Evolutionary conservation across 1,140 invertebrate species (phyloP).

Genomic region (Caenorhabditis briggsae): DNA sequence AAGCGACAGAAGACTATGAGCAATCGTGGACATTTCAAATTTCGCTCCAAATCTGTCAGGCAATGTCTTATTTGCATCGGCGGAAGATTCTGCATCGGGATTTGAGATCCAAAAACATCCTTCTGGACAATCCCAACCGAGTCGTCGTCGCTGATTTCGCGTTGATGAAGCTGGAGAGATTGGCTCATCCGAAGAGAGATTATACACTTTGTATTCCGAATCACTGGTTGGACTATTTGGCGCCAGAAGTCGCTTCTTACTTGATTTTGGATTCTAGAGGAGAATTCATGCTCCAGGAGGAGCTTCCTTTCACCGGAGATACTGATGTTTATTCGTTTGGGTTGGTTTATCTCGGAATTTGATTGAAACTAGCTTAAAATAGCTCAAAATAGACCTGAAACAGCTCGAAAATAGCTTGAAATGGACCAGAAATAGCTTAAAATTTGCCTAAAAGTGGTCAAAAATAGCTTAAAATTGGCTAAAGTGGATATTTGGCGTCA

Average conservation of each 20-base stretch:
- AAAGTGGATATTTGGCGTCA: no score
- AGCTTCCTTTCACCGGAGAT: background rate
- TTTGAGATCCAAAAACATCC: slow-evolving; percentile 23
- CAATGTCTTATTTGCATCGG: slow-evolving; percentile 39
- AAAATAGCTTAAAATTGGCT: no score
- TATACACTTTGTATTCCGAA: slow-evolving; percentile 10
- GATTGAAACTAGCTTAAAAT: no score
- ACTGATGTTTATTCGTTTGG: slow-evolving; percentile 44
- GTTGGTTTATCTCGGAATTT: background rate
- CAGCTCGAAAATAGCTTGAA: no score
- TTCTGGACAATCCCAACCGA: slow-evolving; percentile 42
- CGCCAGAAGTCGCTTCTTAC: background rate
- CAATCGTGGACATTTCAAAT: slow-evolving; percentile 48
- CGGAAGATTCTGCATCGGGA: slow-evolving; percentile 23
- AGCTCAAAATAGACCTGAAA: no score
- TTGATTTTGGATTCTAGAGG: slow-evolving; percentile 13
- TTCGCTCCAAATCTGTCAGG: slow-evolving; percentile 31
- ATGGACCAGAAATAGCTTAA: no score
- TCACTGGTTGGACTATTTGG: slow-evolving; percentile 37
- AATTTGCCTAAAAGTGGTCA: no score
- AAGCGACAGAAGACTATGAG: background rate
- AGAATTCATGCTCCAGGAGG: background rate
- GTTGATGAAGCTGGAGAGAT: slow-evolving; percentile 14
- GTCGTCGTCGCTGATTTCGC: slow-evolving; percentile 35
- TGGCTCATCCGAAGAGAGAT: background rate